Evolutionary conservation across 1,140 invertebrate genomes (phyloP), one percentile per base, ranked within the genome.

Genomic region (Carposina sasakii): DNA sequence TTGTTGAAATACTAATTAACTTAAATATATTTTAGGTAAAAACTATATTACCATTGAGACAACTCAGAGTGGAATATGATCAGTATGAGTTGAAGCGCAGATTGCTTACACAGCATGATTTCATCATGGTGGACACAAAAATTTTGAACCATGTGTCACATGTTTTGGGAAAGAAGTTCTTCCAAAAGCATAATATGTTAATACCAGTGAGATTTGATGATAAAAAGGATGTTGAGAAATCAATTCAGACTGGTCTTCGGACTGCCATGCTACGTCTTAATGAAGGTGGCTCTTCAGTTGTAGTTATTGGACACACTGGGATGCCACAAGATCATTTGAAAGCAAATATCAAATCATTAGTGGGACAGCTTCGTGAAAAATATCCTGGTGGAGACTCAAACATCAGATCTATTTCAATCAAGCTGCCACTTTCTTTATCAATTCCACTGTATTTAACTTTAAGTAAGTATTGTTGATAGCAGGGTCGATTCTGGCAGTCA

Each of bases 381-480:
- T 91, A 88, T 73, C 90, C 90, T 33, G 90, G 91, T 12, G 88
- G 89, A 30, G 88, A 89, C 83, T 57, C 70, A 3, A 92, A 92
- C 71, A 86, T 92, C 46, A 84, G 88, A 60, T 76, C 83, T 28
- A 58, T 91, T 26, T 72, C 85, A 53, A 57, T 92, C 13, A 91
- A 89, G 73, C 70, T 87, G 15, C 67, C 85, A 3, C 63, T 71
- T n/a, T 87, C 86, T 37, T 49, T 87, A 30, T 71, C 86, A 2
- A 62, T 91, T 34, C 91, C 90, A 9, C 72, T 91, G 52, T 91
- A 90, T 69, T 55, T 88, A 10, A 88, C 88, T 30, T 55, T 90
- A 22, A 86, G 91, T 91, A 87, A 87, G 89, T 87, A 68, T 54
- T n/a, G n/a, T n/a, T n/a, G n/a, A n/a, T n/a, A n/a, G n/a, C n/a